Percentiles rank a stretch among this genome's conserved stretches.
These are phyloP conservation scores for Dynastes hyllus DNA, from an alignment of 2,888 invertebrate genomes.

Conservation along the genomic window DNA sequence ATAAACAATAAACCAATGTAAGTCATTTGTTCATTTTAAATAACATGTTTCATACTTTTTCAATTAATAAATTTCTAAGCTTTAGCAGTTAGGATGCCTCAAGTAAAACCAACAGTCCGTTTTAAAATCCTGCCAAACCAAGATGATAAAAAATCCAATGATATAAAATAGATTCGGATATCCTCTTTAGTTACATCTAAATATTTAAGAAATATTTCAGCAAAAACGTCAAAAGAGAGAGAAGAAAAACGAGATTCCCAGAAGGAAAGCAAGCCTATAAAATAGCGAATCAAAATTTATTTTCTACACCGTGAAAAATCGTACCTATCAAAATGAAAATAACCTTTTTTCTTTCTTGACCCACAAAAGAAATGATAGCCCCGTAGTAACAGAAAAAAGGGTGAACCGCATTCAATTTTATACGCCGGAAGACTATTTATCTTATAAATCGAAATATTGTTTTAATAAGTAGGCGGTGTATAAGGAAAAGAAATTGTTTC, in stretches of 20 bases:
- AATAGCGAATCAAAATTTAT: slow-evolving; percentile 40
- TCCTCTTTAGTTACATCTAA: no score
- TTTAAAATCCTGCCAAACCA: no score
- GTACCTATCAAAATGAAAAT: slow-evolving; percentile 50
- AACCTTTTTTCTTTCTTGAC: slow-evolving; percentile 30
- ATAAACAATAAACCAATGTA: no score
- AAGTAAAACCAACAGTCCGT: no score
- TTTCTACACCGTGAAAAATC: slow-evolving; percentile 43
- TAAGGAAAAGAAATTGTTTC: slow-evolving; percentile 41
- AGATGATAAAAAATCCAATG: no score
- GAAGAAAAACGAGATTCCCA: not conserved
- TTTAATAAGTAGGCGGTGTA: slow-evolving; percentile 47
- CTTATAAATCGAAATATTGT: slow-evolving; percentile 51
- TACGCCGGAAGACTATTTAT: slow-evolving; percentile 30
- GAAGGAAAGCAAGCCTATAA: not conserved
- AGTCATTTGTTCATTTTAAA: no score
- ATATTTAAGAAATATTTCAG: no score
- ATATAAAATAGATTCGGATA: no score
- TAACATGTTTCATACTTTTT: no score
- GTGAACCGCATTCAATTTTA: slow-evolving; percentile 35
- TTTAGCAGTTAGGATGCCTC: no score
- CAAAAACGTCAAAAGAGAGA: no score
- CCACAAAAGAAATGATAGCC: slow-evolving; percentile 21
- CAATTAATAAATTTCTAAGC: no score
- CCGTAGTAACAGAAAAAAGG: slow-evolving; percentile 25